Base-by-base conservation (phyloP, 2,113 vertebrate genomes). In the Sterrhoptilus dennistouni region DNA sequence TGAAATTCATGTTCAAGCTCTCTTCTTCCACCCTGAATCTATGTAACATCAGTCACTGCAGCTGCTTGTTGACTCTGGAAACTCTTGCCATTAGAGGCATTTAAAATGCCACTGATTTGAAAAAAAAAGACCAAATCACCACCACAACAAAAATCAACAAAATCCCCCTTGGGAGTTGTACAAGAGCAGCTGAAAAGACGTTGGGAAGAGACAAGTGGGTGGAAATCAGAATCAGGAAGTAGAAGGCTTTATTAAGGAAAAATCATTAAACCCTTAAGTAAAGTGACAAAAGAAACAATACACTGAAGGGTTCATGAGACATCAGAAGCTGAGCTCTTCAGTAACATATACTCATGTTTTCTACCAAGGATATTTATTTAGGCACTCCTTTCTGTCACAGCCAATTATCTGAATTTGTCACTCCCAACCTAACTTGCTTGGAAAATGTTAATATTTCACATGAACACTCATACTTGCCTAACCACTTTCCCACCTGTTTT, bases 91-190 rank as follows among this genome's bases (percentile, higher is more conserved):
- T 42, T 45, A 63, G 4, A 66, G 38, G 27, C n/a, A 83, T 66
- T 70, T 88, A 25, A 95, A 87, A 83, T 40, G 21, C 12, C 45
- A 76, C 16, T 56, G n/a, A 44, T 82, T 20, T 86, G 40, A 40
- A 72, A 50, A 14, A 66, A 72, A 47, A 5, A 24, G 3, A 64
- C 27, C 8, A n/a, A 61, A 23, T 24, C 17, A 38, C 10, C 33
- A 63, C 6, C n/a, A 59, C 31, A 47, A 23, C 36, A 63, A 59
- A 81, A 63, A 29, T 17, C 14, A 69, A 53, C 16, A n/a, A 63
- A 63, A 15, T 0, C 1, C 7, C 0, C 3, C 15, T 23, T 12
- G 25, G 19, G 10, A 76, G n/a, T 22, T 75, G 23, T 47, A 75
- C 23, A 82, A 89, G 33, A 65, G 8, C 23, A 71, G 16, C 18